Evolutionary conservation across 1,140 invertebrate genomes (phyloP).

Genomic region (Grapholita molesta): DNA sequence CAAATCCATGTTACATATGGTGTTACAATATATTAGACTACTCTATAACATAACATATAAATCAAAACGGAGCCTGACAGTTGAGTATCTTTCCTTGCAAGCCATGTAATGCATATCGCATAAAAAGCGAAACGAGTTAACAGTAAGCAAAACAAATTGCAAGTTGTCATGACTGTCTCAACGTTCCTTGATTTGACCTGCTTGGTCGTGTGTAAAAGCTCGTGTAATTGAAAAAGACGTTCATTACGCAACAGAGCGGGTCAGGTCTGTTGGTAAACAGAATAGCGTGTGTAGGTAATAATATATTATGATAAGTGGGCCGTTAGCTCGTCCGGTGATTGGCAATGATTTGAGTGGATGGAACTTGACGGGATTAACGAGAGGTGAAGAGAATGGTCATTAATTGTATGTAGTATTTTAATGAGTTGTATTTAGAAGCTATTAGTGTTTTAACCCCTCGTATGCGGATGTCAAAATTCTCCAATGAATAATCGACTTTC

Average conservation of each 20-base stretch:
- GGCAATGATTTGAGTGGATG: neutral
- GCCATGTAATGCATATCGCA: neutral
- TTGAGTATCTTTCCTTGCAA: too few species aligned
- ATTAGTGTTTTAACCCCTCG: too few species aligned
- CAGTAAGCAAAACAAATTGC: neutral
- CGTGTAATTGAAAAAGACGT: neutral
- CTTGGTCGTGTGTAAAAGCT: neutral
- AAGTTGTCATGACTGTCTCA: neutral
- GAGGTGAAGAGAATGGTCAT: neutral
- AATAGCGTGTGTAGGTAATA: neutral
- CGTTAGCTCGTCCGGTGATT: neutral
- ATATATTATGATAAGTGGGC: neutral
- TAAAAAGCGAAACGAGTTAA: neutral
- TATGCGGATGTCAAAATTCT: too few species aligned
- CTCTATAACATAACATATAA: too few species aligned
- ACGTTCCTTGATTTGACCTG: neutral
- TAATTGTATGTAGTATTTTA: too few species aligned
- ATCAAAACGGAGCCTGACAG: too few species aligned
- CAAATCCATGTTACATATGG: too few species aligned
- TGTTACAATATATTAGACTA: too few species aligned
- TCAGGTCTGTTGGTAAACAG: neutral
- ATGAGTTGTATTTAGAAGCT: too few species aligned
- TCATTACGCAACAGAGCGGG: neutral
- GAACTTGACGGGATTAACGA: neutral
- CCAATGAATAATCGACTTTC: too few species aligned